A percentile compares a stretch with the other conserved stretches of the same genome.
Evolutionary conservation across 2,113 vertebrate genomes (phyloP).

Genomic region (Chinchilla lanigera): DNA sequence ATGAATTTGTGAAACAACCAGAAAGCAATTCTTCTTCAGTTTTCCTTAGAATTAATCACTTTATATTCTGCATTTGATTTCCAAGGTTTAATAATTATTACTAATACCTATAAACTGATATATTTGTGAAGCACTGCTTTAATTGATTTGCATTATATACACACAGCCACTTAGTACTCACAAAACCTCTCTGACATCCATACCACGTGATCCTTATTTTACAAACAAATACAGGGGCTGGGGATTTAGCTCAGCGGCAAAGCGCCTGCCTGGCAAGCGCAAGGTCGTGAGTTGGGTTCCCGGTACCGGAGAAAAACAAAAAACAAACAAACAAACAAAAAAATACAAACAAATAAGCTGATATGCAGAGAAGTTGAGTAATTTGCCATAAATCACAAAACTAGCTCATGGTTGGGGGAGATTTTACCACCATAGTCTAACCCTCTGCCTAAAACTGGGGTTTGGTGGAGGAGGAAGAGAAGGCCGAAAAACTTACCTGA

Average conservation of each 20-base stretch:
- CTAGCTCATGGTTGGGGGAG: neutral
- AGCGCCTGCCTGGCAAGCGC: too few species aligned
- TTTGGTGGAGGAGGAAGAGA: neutral
- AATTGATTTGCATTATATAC: neutral
- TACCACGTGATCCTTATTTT: neutral
- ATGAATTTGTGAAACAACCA: neutral
- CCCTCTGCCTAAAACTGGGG: neutral
- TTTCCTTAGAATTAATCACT: constrained; percentile 12
- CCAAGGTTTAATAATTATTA: neutral
- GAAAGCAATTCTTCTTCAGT: neutral
- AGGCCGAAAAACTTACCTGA: neutral
- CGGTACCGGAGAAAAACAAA: too few species aligned
- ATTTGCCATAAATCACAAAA: neutral
- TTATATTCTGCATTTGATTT: constrained; percentile 45
- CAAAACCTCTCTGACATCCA: neutral
- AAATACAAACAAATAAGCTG: constrained; percentile 27
- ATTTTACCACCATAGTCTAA: neutral
- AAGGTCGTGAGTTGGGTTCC: too few species aligned
- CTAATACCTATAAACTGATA: neutral
- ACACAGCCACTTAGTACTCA: neutral
- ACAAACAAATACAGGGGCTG: constrained; percentile 41
- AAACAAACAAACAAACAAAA: too few species aligned
- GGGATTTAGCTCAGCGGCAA: too few species aligned
- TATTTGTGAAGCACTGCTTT: neutral
- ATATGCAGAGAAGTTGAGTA: neutral